Conservation (phyloP, 92 coral and sea anemone species). For the Galaxea fascicularis region DNA sequence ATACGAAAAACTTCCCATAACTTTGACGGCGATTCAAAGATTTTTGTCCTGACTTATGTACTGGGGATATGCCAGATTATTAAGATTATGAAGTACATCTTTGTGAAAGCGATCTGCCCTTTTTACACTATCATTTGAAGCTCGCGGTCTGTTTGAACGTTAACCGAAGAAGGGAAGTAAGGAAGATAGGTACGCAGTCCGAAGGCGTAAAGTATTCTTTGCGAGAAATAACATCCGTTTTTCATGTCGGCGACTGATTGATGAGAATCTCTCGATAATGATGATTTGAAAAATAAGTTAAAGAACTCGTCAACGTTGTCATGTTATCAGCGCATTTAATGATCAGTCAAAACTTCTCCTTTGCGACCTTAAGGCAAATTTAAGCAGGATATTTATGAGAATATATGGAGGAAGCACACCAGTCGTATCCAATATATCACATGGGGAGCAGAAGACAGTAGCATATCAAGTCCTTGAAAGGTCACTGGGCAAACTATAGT, state of each 20-base stretch:
- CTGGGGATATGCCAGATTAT: neutral
- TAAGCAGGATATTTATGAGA: neutral
- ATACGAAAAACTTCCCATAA: neutral
- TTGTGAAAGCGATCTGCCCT: neutral
- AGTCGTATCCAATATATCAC: neutral
- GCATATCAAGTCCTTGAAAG: neutral
- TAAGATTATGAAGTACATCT: neutral
- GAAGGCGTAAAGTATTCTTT: neutral
- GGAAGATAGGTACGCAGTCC: neutral
- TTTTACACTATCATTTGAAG: neutral
- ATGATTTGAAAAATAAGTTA: conserved; percentile 1
- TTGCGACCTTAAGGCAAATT: no score
- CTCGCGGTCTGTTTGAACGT: neutral
- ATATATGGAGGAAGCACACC: neutral
- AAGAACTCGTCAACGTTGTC: neutral
- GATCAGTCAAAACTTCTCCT: conserved; percentile 2
- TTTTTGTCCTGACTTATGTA: neutral
- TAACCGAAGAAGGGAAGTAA: neutral
- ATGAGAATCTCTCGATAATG: neutral
- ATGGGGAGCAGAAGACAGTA: neutral
- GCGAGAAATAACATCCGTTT: conserved; percentile 8
- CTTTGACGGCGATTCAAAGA: neutral
- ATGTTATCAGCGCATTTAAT: neutral
- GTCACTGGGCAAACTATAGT: neutral
- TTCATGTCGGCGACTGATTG: neutral